Conservation (phyloP, 2,797 vertebrate species). For the Botia almorhae region DNA sequence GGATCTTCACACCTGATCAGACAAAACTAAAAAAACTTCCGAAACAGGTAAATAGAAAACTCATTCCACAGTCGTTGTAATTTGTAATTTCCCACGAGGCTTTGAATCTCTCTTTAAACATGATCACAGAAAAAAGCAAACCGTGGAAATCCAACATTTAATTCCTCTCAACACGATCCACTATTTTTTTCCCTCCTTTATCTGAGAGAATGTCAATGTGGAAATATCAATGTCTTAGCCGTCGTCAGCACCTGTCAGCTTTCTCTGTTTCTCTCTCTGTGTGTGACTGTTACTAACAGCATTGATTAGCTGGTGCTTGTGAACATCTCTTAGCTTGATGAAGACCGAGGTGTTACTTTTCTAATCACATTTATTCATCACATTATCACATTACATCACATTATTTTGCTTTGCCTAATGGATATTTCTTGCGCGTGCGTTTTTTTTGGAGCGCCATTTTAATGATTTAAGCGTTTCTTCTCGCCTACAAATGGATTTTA, state of each 20-base stretch:
- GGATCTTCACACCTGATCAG: too few relatives aligned
- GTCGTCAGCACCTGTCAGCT: too few relatives aligned
- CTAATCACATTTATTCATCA: slow-evolving; percentile 46
- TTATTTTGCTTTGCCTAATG: slow-evolving; percentile 54
- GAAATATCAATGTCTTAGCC: too few relatives aligned
- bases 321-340: slow-evolving; percentile 39
- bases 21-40: neutral
- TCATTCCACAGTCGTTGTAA: neutral
- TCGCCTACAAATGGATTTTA: slow-evolving; percentile 38
- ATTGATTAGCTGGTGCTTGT: slow-evolving; percentile 36
- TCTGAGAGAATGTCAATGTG: too few relatives aligned
- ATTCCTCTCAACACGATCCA: too few relatives aligned
- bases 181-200: too few relatives aligned
- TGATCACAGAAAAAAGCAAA: too few relatives aligned
- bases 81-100: neutral
- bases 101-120: neutral
- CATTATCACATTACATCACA: neutral
- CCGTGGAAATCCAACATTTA: too few relatives aligned
- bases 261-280: neutral
- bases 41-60: neutral
- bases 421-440: neutral
- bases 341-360: slow-evolving; percentile 38
- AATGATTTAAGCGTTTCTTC: slow-evolving; percentile 38
- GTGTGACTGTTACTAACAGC: neutral
- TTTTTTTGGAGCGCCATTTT: slow-evolving; percentile 7